phyloP scores from a whole-genome alignment of 2,113 vertebrate species.

The Sakesphorus luctuosus region DNA sequence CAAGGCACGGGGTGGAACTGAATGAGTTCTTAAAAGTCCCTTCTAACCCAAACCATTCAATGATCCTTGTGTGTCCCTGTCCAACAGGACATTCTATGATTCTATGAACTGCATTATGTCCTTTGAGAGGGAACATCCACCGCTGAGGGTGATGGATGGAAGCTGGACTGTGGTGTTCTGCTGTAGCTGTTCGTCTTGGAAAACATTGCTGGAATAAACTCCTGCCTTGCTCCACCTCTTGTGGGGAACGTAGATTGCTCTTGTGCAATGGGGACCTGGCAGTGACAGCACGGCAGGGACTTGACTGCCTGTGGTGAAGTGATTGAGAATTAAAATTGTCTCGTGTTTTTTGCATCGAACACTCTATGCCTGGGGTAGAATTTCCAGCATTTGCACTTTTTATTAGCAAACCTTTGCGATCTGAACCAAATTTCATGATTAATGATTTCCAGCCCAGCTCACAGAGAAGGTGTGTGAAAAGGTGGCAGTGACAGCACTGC shows the following conservation, averaged over 20 bases:
- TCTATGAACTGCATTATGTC: neutral
- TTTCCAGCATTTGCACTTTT: neutral
- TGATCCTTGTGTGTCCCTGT: neutral
- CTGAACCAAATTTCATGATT: neutral
- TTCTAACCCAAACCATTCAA: neutral
- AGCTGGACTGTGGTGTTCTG: neutral
- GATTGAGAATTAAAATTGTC: neutral
- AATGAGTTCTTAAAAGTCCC: neutral
- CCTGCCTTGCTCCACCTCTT: neutral
- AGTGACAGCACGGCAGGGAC: neutral
- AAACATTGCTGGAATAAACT: neutral
- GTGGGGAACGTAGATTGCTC: neutral
- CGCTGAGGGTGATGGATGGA: neutral
- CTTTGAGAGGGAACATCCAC: neutral
- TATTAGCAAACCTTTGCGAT: neutral
- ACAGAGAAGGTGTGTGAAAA: neutral
- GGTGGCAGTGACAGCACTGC: neutral
- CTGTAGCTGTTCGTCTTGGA: neutral
- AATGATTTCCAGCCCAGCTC: neutral
- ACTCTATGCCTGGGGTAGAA: neutral
- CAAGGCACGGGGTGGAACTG: neutral
- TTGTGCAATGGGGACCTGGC: neutral
- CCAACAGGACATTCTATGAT: neutral
- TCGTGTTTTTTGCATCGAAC: neutral
- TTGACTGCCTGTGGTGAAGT: neutral